Evolutionary conservation across 2,113 vertebrate species (phyloP), one percentile per base, ranked within the genome.

Genomic region (Chaetodon auriga): DNA sequence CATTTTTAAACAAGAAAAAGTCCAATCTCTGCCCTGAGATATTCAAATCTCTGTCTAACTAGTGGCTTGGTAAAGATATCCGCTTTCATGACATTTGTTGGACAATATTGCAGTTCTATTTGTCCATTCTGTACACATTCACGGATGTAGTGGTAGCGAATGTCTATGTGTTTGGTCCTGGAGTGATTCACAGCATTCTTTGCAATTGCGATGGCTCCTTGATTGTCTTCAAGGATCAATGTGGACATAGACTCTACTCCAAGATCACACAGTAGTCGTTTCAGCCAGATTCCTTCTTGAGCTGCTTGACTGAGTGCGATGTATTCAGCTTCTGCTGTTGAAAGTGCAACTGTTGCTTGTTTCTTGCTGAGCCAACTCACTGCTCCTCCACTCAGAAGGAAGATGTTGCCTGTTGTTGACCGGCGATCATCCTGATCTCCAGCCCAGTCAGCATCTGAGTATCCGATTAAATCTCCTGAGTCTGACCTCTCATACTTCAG

Each of bases 91-190:
- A 57, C n/a, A 65, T 16, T 25, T 81, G 78, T 73, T 64, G 58
- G 69, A 55, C 60, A 65, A 57, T 65, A 73, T 8, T 73, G 35
- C 38, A 81, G 19, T 46, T 80, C 9, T 30, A 80, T 80, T 58
- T 81, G 78, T 35, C 78, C 69, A 81, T 81, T 81, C 38, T 64
- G 36, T 23, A 73, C 78, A 80, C 61, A 41, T 41, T 41, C 41
- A 41, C 41, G 41, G 7, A 73, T 65, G 69, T 57, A 73, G 13
- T 66, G 69, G 30, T 73, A 65, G 7, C 16, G 23, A 73, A 72
- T 71, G 38, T 65, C 38, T 41, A 41, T 38, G 58, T 80, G 68
- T 35, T 64, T 58, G 0, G 49, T 81, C 62, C 60, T 81, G 12
- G 23, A 48, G 30, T 73, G 78, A 25, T 60, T 19, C 8, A 73